Percentiles rank a stretch among this genome's conserved stretches.
These are phyloP conservation scores for Lipophrys pholis DNA, from an alignment of 2,113 vertebrate species.

Conservation along the genomic window DNA sequence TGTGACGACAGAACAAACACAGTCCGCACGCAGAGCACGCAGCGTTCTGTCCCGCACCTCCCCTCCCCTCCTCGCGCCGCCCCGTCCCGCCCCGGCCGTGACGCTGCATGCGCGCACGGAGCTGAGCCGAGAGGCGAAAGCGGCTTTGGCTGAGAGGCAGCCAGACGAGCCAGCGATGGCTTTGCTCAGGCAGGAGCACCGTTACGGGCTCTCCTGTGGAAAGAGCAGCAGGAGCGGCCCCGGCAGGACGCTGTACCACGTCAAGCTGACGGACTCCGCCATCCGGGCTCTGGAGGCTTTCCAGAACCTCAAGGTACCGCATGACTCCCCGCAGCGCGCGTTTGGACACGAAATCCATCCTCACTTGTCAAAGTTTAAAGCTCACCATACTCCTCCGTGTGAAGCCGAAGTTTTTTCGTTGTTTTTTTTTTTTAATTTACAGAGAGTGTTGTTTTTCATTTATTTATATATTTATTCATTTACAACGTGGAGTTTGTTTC, in stretches of 20 bases:
- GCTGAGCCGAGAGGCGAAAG: conserved; percentile 57
- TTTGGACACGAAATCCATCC: background rate
- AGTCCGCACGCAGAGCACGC: no score
- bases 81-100: conserved; percentile 58
- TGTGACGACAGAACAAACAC: no score
- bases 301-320: conserved; percentile 85
- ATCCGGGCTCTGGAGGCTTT: conserved; percentile 85
- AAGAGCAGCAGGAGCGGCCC: conserved; percentile 67
- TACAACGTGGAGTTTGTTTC: background rate
- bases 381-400: background rate
- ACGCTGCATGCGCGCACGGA: conserved; percentile 33
- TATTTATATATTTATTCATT: background rate
- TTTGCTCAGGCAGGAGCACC: conserved; percentile 82
- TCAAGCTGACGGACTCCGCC: conserved; percentile 88
- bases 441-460: background rate
- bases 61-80: conserved; percentile 15
- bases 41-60: no score
- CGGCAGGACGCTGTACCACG: conserved; percentile 82
- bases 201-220: conserved; percentile 81
- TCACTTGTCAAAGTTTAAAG: conserved; percentile 46
- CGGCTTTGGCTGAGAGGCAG: conserved; percentile 52
- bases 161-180: conserved; percentile 81
- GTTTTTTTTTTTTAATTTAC: background rate
- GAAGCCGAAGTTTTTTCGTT: background rate
- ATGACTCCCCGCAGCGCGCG: background rate